phyloP scores from a whole-genome alignment of 2,888 invertebrate species.

The Pediacus dermestoides region DNA sequence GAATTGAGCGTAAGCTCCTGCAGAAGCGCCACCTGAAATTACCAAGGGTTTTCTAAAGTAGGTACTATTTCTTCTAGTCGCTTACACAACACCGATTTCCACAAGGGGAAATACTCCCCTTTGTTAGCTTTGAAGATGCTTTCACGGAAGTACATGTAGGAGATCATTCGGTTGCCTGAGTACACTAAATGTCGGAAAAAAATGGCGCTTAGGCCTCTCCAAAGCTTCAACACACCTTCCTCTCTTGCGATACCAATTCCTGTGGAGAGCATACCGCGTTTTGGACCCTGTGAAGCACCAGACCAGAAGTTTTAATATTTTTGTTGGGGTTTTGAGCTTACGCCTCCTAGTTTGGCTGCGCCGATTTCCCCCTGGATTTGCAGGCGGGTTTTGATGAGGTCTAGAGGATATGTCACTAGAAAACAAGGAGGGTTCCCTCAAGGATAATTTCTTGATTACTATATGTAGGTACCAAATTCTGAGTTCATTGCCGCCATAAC shows the following conservation, averaged over 20 bases:
- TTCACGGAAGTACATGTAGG: constrained; percentile 80
- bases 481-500: no score
- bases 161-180: constrained; percentile 78
- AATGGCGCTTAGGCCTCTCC: constrained; percentile 87
- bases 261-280: constrained; percentile 78
- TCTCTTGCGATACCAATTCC: constrained; percentile 76
- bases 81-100: constrained; percentile 61
- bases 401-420: constrained; percentile 88
- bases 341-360: constrained; percentile 47
- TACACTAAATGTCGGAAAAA: constrained; percentile 82
- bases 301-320: no score
- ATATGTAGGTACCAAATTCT: no score
- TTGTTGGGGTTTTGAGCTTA: no score
- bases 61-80: constrained; percentile 14
- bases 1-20: constrained; percentile 85
- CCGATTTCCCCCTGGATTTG: constrained; percentile 85
- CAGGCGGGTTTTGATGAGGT: constrained; percentile 88
- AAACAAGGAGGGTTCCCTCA: no score
- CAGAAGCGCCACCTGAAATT: constrained; percentile 69
- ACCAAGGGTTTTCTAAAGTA: neutral
- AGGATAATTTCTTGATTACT: no score
- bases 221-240: constrained; percentile 78
- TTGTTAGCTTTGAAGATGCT: constrained; percentile 59
- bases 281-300: constrained; percentile 62
- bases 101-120: constrained; percentile 66